Conservation (phyloP, 2,113 vertebrate species). For the Terrapene triunguis region DNA sequence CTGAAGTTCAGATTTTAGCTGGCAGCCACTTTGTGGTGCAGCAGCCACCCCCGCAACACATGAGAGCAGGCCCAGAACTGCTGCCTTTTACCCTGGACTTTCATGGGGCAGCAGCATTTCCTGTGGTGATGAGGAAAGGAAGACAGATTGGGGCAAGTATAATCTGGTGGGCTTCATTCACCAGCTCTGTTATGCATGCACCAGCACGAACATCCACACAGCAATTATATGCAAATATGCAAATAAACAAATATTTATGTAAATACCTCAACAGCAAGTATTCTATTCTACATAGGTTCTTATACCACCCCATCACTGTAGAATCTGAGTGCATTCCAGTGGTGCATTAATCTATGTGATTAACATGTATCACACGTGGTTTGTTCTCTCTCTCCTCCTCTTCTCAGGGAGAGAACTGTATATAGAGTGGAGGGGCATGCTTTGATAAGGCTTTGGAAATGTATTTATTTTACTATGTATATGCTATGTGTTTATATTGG, state of each 20-base stretch:
- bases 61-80: background rate
- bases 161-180: background rate
- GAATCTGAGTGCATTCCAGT: background rate
- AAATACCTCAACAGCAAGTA: background rate
- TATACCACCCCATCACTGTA: background rate
- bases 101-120: background rate
- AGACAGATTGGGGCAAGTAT: background rate
- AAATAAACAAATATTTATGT: background rate
- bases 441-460: background rate
- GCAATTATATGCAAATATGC: background rate
- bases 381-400: background rate
- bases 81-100: background rate
- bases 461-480: background rate
- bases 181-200: background rate
- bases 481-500: background rate
- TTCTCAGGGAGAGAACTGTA: background rate
- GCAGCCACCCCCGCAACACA: background rate
- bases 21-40: background rate
- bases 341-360: background rate
- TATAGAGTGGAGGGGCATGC: background rate
- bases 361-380: fast-evolving
- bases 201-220: background rate
- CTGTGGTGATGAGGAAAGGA: background rate
- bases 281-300: background rate
- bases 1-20: fast-evolving